Evolutionary conservation across 2,797 vertebrate genomes (phyloP), one percentile per base, ranked within the genome.

Genomic region (Melanotaenia trifasciata): DNA sequence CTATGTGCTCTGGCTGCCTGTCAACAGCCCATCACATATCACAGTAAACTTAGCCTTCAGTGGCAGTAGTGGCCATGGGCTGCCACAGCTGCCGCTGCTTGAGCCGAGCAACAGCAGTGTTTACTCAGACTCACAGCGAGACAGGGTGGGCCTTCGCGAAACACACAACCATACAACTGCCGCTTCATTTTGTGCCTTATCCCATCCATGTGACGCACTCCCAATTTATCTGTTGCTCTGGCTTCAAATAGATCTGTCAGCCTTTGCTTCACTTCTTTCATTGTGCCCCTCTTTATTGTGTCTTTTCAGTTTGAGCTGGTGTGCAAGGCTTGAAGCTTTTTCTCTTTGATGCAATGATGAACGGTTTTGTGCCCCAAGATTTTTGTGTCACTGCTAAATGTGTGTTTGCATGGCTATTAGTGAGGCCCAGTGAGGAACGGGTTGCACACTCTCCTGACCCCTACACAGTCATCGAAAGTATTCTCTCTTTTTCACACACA

Each of bases 401-500:
- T 89, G 79, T 92, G 91, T 91, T 93, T 93, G 90, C 86, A 91
- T 85, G 90, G 82, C 90, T 86, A 86, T 93, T 92, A 92, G 89
- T 81, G 90, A 87, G 88, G 89, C 84, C 86, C 79, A 38, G 62
- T 66, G 82, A 89, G 76, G 83, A 87, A 84, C 82, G 88, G 79
- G 81, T 43, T 87, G 80, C 79, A 76, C 80, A 86, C 83, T 76
- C 79, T 75, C 57, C 76, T 84, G 87, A 91, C 89, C 89, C 68
- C 81, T 43, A 2, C 74, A n/a, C 70, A 83, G 67, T 72, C 78
- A 70, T 47, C 78, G 72, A 80, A 70, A 83, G 79, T 67, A 53
- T 61, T 74, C 22, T 80, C 59, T 72, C 65, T 47, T 68, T 36
- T 3, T 47, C 59, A 54, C 40, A 33, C 32, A n/a, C 45, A 22